A percentile compares a stretch with the other conserved stretches of the same genome.
Conservation (phyloP, 1,140 invertebrate species). For the Linepithema humile region DNA sequence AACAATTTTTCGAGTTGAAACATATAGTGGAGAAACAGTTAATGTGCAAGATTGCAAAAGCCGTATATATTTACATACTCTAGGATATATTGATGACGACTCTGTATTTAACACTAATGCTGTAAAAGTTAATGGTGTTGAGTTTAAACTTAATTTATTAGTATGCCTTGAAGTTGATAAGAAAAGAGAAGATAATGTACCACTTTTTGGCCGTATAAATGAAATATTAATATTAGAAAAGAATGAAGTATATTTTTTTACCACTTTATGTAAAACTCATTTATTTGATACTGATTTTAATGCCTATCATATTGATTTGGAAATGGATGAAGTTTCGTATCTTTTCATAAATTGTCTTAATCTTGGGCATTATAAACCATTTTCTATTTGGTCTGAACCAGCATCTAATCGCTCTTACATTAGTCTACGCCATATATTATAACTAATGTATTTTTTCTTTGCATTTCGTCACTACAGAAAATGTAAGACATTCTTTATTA, state of each 20-base stretch:
- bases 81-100: not conserved
- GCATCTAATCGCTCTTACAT: not conserved
- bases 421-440: not conserved
- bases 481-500: too few relatives aligned
- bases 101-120: not conserved
- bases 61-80: not conserved
- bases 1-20: not conserved
- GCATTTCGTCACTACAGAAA: too few relatives aligned
- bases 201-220: not conserved
- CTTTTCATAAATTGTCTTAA: not conserved
- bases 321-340: not conserved
- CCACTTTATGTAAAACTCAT: not conserved
- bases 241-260: not conserved
- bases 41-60: not conserved
- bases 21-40: not conserved
- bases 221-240: not conserved
- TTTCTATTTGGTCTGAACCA: not conserved
- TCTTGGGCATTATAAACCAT: too few relatives aligned
- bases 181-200: not conserved
- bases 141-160: not conserved
- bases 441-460: too few relatives aligned
- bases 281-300: slow-evolving; percentile 3
- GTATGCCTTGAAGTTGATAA: not conserved
- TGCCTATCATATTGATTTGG: not conserved
- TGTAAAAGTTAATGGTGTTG: not conserved